Percentiles rank a stretch among this genome's conserved stretches.
Evolutionary conservation across 2,888 invertebrate genomes (phyloP).

Genomic region (Mesorhabditis spiculigera): DNA sequence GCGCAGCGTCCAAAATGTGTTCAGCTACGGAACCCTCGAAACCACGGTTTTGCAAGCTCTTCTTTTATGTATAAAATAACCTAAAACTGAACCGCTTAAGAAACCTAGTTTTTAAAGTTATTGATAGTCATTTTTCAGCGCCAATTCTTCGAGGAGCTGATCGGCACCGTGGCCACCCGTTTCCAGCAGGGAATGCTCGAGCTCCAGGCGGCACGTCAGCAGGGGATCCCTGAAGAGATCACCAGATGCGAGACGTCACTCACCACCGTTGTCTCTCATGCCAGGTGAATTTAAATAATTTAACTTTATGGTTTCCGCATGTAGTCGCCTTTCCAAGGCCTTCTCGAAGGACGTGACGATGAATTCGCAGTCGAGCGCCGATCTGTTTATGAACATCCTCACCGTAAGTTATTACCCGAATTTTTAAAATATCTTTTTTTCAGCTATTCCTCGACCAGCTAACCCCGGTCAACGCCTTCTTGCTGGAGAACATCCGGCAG

Average conservation of each 20-base stretch:
- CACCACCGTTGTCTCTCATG: slow-evolving; percentile 64
- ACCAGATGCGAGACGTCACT: slow-evolving; percentile 60
- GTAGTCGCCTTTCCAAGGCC: slow-evolving; percentile 66
- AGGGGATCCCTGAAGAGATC: slow-evolving; percentile 27
- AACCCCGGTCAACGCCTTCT: slow-evolving; percentile 25
- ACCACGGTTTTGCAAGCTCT: neutral
- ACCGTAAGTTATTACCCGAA: slow-evolving; percentile 50
- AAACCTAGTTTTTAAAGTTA: neutral
- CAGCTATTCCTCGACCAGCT: slow-evolving; percentile 35
- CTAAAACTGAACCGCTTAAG: neutral
- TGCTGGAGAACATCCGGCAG: slow-evolving; percentile 64
- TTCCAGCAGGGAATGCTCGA: slow-evolving; percentile 30
- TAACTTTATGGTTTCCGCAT: slow-evolving; percentile 18
- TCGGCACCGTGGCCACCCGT: slow-evolving; percentile 32
- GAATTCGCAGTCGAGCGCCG: slow-evolving; percentile 64
- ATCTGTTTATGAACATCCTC: slow-evolving; percentile 63
- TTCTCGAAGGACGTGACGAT: slow-evolving; percentile 66
- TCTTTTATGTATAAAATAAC: neutral
- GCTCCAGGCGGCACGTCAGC: slow-evolving; percentile 21
- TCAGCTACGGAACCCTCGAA: too few relatives aligned
- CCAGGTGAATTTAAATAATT: slow-evolving; percentile 57
- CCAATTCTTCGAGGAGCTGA: slow-evolving; percentile 39
- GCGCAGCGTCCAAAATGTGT: too few relatives aligned
- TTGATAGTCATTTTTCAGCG: slow-evolving; percentile 10
- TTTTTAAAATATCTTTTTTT: slow-evolving; percentile 10